Evolutionary conservation across 1,140 invertebrate species (phyloP), one percentile per base, ranked within the genome.

Genomic region (Caenorhabditis tropicalis): DNA sequence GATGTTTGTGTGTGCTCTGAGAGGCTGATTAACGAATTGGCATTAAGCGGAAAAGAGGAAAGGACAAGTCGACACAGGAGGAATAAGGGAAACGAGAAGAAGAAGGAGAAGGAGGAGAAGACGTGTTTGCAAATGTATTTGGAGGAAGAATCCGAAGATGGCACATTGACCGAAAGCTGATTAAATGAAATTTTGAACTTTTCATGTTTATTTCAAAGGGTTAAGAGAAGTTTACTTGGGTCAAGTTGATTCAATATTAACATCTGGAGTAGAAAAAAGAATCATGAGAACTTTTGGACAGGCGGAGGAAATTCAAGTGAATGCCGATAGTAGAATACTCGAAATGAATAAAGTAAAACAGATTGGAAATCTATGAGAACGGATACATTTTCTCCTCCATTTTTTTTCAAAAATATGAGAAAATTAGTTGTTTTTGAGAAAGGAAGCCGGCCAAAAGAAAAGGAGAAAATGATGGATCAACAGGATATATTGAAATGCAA

Each of bases 121-220:
- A 74, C 65, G 65, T 74, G 65, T 74, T 74, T 74, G 65, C 65
- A 39, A 43, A 74, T 74, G 65, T 74, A 65, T 65, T 65, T 65
- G 58, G 15, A 19, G 24, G 29, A 24, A 65, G 21, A 65, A 65
- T 24, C 9, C 10, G 58, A 65, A 16, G 29, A 21, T 4, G 58
- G 36, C 21, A 65, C 12, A 31, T 27, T 10, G n/a, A 1, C 1
- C 12, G 24, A 46, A 21, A 12, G n/a, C 43, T 80, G 74, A 51
- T 48, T 80, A 80, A 80, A 80, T 48, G 49, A 48, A 48, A 80
- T 15, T 4, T 80, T 80, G 74, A 46, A 80, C 74, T 19, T 51
- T 80, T 21, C 39, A 48, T 80, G 46, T 80, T 21, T 27, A 12
- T 21, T n/a, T 6, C 5, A 2, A 39, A 70, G 21, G 7, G 60